Evolutionary conservation across 1,140 invertebrate species (phyloP), one percentile per base, ranked within the genome.

Genomic region (Pantala flavescens): DNA sequence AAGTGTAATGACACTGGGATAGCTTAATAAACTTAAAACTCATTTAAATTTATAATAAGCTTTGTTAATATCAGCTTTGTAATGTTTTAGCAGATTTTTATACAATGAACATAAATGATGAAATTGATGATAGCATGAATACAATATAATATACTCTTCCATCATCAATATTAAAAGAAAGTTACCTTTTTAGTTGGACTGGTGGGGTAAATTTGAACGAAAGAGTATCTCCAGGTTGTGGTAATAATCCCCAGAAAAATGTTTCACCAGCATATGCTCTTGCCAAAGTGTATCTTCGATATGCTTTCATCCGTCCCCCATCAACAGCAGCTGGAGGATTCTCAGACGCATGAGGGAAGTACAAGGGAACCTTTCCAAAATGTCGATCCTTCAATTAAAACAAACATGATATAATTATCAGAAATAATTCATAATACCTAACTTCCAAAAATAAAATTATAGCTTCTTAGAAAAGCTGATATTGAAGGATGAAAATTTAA

Each of bases 161-260:
- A 36, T 5, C 28, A 36, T 36, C 9, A 36, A 9, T 36, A 36
- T 9, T 9, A 36, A 72, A 23, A 9, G 21, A 63, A 63, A 63
- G 72, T 73, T 55, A 95, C 93, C 87, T 91, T 82, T 90, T 90
- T 78, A 98, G 82, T 78, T 84, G 79, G 78, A 90, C 88, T 36
- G 96, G 93, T 76, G 88, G 87, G 73, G 86, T 84, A 81, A 97
- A 97, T 81, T 90, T 89, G 81, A 98, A 93, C 74, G 89, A 88
- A 14, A 98, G 84, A 70, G 89, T 85, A 81, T 98, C 94, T 0
- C 93, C 94, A 36, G 89, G 87, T 78, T 93, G 90, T 0, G 96
- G 96, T 23, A 93, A 85, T 16, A 95, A 82, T 19, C 94, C 95
- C 97, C 97, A 98, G 82, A 97, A 98, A 79, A 93, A 97, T 0